Conservation (phyloP, 2,113 vertebrate genomes). For the Eudorcas thomsonii region DNA sequence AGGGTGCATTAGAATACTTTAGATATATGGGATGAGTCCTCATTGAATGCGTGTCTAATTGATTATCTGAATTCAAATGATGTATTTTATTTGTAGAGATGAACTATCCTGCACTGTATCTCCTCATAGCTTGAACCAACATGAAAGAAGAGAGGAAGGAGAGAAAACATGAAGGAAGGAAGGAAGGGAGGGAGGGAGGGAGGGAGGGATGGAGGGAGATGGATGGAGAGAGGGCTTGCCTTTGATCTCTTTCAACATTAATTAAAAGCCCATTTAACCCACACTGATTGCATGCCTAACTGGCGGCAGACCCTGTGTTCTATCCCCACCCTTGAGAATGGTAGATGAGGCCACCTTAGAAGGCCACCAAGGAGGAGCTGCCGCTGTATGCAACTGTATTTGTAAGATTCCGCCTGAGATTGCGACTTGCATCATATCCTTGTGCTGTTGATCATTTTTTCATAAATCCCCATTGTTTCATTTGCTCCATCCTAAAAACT, state of each 20-base stretch:
- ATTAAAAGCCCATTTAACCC: background rate
- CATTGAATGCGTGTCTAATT: background rate
- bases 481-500: constrained; percentile 66
- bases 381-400: fast-evolving
- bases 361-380: background rate
- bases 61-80: background rate
- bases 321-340: background rate
- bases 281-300: background rate
- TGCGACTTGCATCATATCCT: background rate
- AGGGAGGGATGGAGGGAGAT: fast-evolving
- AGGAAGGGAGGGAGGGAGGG: fast-evolving
- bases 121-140: background rate
- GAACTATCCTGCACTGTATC: background rate
- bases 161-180: background rate
- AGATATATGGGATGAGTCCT: background rate
- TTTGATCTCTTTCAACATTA: background rate
- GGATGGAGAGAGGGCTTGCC: background rate
- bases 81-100: background rate
- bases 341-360: background rate
- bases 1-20: background rate
- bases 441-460: constrained; percentile 51
- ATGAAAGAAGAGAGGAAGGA: background rate
- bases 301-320: background rate
- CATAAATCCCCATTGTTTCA: constrained; percentile 63
- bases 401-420: background rate